phyloP scores from a whole-genome alignment of 1,140 invertebrate species.

The Aphelenchoides avenae region DNA sequence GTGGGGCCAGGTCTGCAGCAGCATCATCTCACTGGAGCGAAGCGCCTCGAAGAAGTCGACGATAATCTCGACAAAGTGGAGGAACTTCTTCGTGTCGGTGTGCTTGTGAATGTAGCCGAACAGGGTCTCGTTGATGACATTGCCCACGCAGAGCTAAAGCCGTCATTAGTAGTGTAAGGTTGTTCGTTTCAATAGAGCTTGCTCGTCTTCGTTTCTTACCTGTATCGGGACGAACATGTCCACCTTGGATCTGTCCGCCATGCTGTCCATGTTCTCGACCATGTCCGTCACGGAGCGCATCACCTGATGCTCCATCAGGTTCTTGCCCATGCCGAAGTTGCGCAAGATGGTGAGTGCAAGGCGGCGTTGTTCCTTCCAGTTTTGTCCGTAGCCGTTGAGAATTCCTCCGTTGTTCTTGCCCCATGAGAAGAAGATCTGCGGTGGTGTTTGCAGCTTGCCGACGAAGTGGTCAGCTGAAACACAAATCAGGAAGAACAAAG shows the following conservation, averaged over 20 bases:
- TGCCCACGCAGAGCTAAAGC: slow-evolving; percentile 2
- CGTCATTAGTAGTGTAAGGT: neutral
- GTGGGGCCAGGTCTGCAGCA: neutral
- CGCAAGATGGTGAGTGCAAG: neutral
- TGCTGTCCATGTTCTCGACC: neutral
- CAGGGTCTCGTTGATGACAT: slow-evolving; percentile 10
- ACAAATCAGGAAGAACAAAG: no score
- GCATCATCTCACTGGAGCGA: no score
- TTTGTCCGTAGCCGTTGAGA: neutral
- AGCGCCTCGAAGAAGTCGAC: neutral
- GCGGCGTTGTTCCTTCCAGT: slow-evolving; percentile 6
- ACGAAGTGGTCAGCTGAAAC: slow-evolving; percentile 3
- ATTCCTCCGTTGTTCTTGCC: neutral
- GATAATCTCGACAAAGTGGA: neutral
- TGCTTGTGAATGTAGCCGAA: slow-evolving; percentile 6
- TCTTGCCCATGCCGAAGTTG: slow-evolving; percentile 10
- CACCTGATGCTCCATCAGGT: slow-evolving; percentile 3
- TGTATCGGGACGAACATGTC: slow-evolving; percentile 1
- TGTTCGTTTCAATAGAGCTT: no score
- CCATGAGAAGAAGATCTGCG: neutral
- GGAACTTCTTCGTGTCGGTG: neutral
- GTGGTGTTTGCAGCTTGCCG: neutral
- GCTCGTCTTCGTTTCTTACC: no score
- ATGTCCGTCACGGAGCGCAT: neutral
- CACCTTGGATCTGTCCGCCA: slow-evolving; percentile 4